Percentiles rank a stretch among this genome's conserved stretches.
phyloP scores from a whole-genome alignment of 2,888 invertebrate species.

The Agrotis puta region DNA sequence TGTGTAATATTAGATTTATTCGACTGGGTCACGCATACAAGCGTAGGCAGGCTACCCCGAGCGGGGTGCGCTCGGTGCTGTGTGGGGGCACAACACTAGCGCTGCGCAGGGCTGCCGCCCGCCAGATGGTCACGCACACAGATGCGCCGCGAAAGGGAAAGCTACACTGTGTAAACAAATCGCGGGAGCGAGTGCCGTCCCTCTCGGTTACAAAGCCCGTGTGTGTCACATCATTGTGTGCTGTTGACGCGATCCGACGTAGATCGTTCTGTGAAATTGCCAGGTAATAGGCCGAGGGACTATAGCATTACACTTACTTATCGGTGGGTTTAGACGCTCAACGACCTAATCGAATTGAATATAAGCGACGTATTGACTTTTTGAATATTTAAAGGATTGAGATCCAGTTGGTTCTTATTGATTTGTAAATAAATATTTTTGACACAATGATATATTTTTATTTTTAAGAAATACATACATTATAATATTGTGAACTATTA shows the following conservation, averaged over 20 bases:
- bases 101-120: slow-evolving; percentile 80
- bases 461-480: background rate
- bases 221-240: slow-evolving; percentile 88
- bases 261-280: slow-evolving; percentile 91
- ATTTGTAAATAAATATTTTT: slow-evolving; percentile 1
- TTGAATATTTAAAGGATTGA: slow-evolving; percentile 59
- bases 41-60: slow-evolving; percentile 79
- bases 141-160: slow-evolving; percentile 85
- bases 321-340: slow-evolving; percentile 86
- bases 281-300: slow-evolving; percentile 90
- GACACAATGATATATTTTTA: background rate
- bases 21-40: slow-evolving; percentile 90
- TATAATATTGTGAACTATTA: background rate
- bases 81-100: slow-evolving; percentile 84
- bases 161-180: slow-evolving; percentile 91
- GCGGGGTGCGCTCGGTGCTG: slow-evolving; percentile 78
- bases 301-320: slow-evolving; percentile 90
- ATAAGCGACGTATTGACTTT: slow-evolving; percentile 69
- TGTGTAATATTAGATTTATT: slow-evolving; percentile 90
- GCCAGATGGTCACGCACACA: slow-evolving; percentile 90
- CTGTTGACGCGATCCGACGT: slow-evolving; percentile 86
- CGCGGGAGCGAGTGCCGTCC: slow-evolving; percentile 85
- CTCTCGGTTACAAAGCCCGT: slow-evolving; percentile 85
- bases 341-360: slow-evolving; percentile 88
- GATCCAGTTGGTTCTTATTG: slow-evolving; percentile 16